phyloP scores from a whole-genome alignment of 2,797 vertebrate species.

The Cirrhinus mrigala region DNA sequence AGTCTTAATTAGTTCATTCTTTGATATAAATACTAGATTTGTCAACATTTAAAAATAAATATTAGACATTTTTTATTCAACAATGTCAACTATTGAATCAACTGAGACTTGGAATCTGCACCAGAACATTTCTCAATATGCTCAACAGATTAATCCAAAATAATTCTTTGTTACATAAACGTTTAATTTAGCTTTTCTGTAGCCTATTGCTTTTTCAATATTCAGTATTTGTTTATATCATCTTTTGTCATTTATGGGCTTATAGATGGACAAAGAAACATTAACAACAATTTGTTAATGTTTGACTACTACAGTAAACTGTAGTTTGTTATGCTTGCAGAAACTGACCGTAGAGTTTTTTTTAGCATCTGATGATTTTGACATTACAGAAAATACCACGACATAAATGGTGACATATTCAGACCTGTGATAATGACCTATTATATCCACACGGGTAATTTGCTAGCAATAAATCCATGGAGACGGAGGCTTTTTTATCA shows the following conservation, averaged over 20 bases:
- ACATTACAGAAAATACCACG: not conserved
- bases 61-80: no score
- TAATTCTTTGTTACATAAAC: not conserved
- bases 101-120: no score
- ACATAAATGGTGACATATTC: not conserved
- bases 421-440: not conserved
- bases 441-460: not conserved
- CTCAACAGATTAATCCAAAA: not conserved
- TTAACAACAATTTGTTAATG: no score
- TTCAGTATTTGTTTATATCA: not conserved
- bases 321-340: no score
- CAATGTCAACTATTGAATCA: no score
- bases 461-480: conserved; percentile 10
- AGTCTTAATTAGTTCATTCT: no score
- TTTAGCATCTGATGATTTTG: not conserved
- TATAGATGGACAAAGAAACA: not conserved
- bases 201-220: not conserved
- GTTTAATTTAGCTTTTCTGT: not conserved
- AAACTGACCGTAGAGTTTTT: not conserved
- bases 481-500: not conserved
- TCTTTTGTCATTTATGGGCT: no score
- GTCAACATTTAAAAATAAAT: no score
- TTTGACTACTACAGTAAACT: no score
- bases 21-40: no score
- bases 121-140: no score